A percentile compares a stretch with the other conserved stretches of the same genome.
Evolutionary conservation across 2,888 invertebrate genomes (phyloP).

Genomic region (Colostygia pectinataria): DNA sequence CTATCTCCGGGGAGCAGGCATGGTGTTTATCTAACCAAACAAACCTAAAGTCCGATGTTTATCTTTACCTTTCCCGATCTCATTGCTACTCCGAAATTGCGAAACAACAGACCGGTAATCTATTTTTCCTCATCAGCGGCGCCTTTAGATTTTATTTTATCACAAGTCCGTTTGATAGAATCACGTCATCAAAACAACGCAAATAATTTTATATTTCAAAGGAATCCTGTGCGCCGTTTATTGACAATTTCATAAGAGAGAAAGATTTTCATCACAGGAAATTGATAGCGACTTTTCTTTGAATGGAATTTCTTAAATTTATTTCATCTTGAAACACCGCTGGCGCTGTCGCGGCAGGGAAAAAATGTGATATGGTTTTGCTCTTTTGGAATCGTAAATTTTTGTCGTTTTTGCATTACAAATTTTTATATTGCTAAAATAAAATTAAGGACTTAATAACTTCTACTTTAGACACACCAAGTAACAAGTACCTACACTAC

Average conservation of each 20-base stretch:
- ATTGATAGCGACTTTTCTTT: slow-evolving; percentile 63
- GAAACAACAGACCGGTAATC: slow-evolving; percentile 35
- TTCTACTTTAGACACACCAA: not conserved
- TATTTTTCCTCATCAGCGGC: slow-evolving; percentile 32
- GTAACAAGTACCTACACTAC: not conserved
- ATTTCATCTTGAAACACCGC: slow-evolving; percentile 55
- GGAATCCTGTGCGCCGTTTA: slow-evolving; percentile 54
- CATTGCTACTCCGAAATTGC: slow-evolving; percentile 30
- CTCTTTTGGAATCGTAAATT: too few species aligned
- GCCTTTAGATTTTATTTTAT: slow-evolving; percentile 26
- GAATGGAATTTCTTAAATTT: slow-evolving; percentile 61
- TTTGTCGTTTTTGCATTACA: too few species aligned
- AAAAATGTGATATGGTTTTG: slow-evolving; percentile 37
- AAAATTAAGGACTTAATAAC: too few species aligned
- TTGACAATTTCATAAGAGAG: slow-evolving; percentile 66
- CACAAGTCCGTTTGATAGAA: slow-evolving; percentile 34
- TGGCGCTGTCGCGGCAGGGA: slow-evolving; percentile 42
- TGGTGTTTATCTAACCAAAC: slow-evolving; percentile 34
- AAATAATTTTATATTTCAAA: slow-evolving; percentile 51
- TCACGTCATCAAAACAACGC: slow-evolving; percentile 44
- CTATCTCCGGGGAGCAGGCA: slow-evolving; percentile 21
- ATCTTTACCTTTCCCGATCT: slow-evolving; percentile 30
- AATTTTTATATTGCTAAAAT: too few species aligned
- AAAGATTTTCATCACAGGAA: slow-evolving; percentile 62
- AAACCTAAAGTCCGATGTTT: slow-evolving; percentile 30